Conservation (phyloP, 2,797 vertebrate genomes). For the Echiichthys vipera region DNA sequence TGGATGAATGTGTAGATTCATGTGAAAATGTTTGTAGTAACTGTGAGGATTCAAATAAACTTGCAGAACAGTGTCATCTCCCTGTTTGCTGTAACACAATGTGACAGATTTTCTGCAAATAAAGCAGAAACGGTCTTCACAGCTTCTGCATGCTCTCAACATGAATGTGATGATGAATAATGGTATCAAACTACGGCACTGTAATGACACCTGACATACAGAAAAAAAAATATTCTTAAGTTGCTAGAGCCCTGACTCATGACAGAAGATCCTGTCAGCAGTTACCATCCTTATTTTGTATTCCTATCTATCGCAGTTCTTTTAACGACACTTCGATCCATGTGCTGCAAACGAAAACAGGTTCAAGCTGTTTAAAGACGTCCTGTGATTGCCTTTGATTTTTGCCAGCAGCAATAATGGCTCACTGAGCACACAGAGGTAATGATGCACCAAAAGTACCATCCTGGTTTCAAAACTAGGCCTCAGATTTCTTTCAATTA, state of each 20-base stretch:
- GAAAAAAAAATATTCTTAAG: not conserved
- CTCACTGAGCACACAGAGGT: not conserved
- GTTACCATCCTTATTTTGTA: constrained; percentile 22
- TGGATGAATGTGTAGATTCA: not conserved
- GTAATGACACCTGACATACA: not conserved
- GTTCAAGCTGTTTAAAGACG: constrained; percentile 7
- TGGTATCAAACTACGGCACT: not conserved
- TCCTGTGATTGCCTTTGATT: constrained; percentile 25
- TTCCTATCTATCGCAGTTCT: constrained; percentile 8
- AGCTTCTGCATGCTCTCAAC: not conserved
- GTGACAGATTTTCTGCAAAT: not conserved
- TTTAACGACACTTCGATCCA: constrained; percentile 11
- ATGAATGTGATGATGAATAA: not conserved
- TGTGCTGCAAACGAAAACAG: constrained; percentile 24
- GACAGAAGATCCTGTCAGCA: not conserved
- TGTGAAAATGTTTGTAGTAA: not conserved
- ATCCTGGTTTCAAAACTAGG: not conserved
- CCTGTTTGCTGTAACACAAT: not conserved
- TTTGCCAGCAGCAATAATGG: constrained; percentile 17
- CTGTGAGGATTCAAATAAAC: not conserved
- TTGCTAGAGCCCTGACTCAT: constrained; percentile 8
- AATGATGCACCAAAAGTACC: not conserved
- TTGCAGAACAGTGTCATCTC: not conserved
- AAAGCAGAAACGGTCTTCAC: not conserved
- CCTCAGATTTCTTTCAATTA: not conserved